Percentiles rank a stretch among this genome's conserved stretches.
phyloP scores from a whole-genome alignment of 1,140 invertebrate genomes.

The Heliconius melpomene region DNA sequence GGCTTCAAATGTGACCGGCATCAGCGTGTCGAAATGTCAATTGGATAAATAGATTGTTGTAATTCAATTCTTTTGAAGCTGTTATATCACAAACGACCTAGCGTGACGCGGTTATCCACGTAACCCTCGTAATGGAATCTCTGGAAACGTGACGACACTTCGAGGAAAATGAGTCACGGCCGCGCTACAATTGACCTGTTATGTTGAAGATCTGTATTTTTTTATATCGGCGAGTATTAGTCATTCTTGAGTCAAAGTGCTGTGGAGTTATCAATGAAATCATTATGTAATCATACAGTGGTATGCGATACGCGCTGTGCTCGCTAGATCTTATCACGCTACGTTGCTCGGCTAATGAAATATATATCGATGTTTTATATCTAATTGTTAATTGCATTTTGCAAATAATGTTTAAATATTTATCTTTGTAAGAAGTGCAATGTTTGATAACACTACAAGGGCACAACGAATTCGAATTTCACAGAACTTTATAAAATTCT shows the following conservation, averaged over 20 bases:
- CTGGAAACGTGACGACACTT: constrained; percentile 68
- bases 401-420: background rate
- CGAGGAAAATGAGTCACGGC: constrained; percentile 61
- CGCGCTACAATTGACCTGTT: constrained; percentile 62
- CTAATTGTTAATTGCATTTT: background rate
- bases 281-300: constrained; percentile 50
- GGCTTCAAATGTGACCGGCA: constrained; percentile 6
- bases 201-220: constrained; percentile 55
- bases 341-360: background rate
- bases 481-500: no score
- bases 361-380: background rate
- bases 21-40: constrained; percentile 24
- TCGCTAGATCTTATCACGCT: constrained; percentile 18
- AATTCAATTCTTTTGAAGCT: constrained; percentile 13
- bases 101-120: constrained; percentile 30
- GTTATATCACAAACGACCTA: background rate
- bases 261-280: constrained; percentile 62
- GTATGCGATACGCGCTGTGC: background rate
- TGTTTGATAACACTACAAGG: no score
- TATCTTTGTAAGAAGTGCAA: background rate
- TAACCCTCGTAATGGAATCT: constrained; percentile 45
- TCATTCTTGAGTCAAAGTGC: constrained; percentile 58
- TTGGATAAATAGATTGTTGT: constrained; percentile 26
- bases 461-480: no score
- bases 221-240: constrained; percentile 57